Evolutionary conservation across 2,888 invertebrate species (phyloP).

Genomic region (Hemithea aestivaria): DNA sequence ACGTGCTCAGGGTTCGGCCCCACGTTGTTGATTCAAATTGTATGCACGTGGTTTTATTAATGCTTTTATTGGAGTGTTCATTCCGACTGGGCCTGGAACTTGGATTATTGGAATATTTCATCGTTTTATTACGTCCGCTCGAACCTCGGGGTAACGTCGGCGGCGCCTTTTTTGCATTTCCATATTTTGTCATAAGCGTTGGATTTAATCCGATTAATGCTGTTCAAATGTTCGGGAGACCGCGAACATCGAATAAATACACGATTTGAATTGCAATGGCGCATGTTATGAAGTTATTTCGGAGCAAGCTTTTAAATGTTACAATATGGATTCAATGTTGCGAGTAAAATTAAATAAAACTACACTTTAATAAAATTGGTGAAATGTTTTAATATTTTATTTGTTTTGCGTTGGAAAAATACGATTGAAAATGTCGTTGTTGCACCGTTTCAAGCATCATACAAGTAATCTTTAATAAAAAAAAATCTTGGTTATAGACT

Average conservation of each 20-base stretch:
- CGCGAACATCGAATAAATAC: conserved; percentile 1
- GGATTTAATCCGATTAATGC: conserved; percentile 14
- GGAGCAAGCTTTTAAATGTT: too few species aligned
- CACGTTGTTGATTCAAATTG: conserved; percentile 50
- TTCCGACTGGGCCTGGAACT: conserved; percentile 33
- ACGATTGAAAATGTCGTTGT: too few species aligned
- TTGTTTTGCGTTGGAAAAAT: too few species aligned
- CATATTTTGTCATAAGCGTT: conserved; percentile 16
- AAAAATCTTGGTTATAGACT: too few species aligned
- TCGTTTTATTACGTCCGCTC: conserved; percentile 26
- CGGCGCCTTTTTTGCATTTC: conserved; percentile 15
- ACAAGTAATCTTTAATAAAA: too few species aligned
- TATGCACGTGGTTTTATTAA: conserved; percentile 45
- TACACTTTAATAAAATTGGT: too few species aligned
- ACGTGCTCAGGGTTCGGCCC: conserved; percentile 44
- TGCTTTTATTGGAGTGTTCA: conserved; percentile 45
- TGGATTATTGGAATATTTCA: conserved; percentile 34
- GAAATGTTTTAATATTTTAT: too few species aligned
- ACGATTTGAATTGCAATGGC: conserved; percentile 12
- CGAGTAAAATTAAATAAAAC: too few species aligned
- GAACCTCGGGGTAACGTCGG: conserved; percentile 8
- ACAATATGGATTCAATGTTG: too few species aligned
- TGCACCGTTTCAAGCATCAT: too few species aligned
- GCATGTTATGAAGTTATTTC: neutral
- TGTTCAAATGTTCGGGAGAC: conserved; percentile 13